These are phyloP conservation scores for Calypte anna DNA, from an alignment of 2,113 vertebrate species.

Conservation along the genomic window DNA sequence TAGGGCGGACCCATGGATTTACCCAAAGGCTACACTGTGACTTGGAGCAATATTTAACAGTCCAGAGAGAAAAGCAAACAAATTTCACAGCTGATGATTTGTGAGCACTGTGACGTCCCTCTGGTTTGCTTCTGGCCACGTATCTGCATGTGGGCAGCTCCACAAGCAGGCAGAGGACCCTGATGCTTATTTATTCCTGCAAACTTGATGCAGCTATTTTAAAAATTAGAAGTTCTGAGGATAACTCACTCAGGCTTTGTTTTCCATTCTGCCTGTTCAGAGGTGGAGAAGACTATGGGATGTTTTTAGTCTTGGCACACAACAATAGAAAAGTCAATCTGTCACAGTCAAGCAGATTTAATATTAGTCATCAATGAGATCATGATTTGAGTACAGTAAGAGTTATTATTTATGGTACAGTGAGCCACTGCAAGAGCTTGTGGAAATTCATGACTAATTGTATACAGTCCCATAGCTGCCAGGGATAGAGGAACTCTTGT, in stretches of 20 bases:
- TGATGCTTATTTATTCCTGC: not conserved
- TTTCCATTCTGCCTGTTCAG: not conserved
- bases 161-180: not conserved
- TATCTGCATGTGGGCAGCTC: not conserved
- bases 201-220: not conserved
- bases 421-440: not conserved
- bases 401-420: conserved; percentile 38
- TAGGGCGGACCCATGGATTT: not conserved
- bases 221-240: not conserved
- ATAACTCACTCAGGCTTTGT: not conserved
- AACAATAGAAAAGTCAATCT: not conserved
- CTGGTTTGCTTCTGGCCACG: not conserved
- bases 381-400: conserved; percentile 28
- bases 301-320: conserved; percentile 14
- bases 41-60: not conserved
- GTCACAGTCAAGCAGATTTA: not conserved
- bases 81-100: not conserved
- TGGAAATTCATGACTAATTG: not conserved
- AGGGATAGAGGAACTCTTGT: not conserved
- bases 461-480: not conserved
- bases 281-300: not conserved
- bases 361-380: conserved; percentile 45
- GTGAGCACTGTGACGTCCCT: not conserved
- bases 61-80: not conserved
- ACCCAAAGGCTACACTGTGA: not conserved